Base-by-base conservation (phyloP, 2,113 vertebrate species). In the Austrofundulus limnaeus region DNA sequence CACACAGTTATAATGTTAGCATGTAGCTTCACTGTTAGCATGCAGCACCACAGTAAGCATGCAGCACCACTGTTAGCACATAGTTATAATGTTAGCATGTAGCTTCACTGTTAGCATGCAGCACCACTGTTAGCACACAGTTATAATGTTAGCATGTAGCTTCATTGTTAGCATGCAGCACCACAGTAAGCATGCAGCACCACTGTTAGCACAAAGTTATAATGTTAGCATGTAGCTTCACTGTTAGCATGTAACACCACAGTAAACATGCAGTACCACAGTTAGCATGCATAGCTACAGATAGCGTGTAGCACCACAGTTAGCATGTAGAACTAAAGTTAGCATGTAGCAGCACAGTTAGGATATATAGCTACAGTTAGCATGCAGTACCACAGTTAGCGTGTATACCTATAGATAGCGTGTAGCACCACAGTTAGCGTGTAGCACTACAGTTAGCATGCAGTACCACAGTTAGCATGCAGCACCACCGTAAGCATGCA, bases 311-410 rank as follows among this genome's bases (percentile, higher is more conserved):
- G 48, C 23, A 16, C 4, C 11, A 1, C 25, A 24, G 15, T 3
- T 28, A 7, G 7, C 7, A 3, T 28, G 11, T 10, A 38, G 6
- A 25, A 15, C 17, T 9, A 14, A 45, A 21, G n/a, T 4, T 13
- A 78, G 43, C 19, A 52, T 10, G 5, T 19, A 34, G 48, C 23
- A 16, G n/a, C n/a, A n/a, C n/a, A n/a, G n/a, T n/a, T n/a, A n/a
- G n/a, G n/a, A n/a, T n/a, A n/a, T n/a, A n/a, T n/a, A n/a, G n/a
- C 4, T 9, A 1, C 25, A 24, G 15, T 3, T 28, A 7, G 7
- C 7, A 3, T 28, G 11, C 11, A 38, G 6, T 28, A 15, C 17
- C 31, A 14, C 46, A 21, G n/a, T 4, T 13, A 39, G 1, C 66
- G n/a, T n/a, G n/a, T n/a, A n/a, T n/a, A n/a, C n/a, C n/a, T n/a